Evolutionary conservation across 2,797 vertebrate species (phyloP).

Genomic region (Hyperoplus immaculatus): DNA sequence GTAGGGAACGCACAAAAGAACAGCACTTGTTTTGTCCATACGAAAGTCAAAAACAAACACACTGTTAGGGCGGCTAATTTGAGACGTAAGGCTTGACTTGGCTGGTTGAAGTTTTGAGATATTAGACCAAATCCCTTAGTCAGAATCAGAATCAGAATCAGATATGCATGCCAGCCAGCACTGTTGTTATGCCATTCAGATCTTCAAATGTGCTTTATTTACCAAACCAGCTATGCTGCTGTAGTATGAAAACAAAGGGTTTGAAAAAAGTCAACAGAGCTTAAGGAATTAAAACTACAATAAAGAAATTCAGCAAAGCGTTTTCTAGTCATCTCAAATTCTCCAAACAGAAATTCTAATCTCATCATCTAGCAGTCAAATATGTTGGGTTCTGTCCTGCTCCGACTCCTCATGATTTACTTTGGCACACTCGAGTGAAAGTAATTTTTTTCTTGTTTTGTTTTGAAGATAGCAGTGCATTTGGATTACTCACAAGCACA

Average conservation of each 20-base stretch:
- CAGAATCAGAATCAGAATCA: not conserved
- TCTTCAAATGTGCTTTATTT: constrained; percentile 22
- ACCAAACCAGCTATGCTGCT: constrained; percentile 20
- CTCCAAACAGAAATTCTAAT: constrained; percentile 19
- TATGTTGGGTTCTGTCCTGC: not conserved
- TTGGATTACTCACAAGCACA: constrained; percentile 8
- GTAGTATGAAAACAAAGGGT: not conserved
- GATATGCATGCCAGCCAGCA: constrained; percentile 18
- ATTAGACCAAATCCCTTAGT: constrained; percentile 26
- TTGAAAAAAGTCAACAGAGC: not conserved
- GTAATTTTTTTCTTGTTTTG: not conserved
- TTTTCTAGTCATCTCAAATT: not conserved
- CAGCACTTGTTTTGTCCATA: constrained; percentile 10
- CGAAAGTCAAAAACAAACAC: constrained; percentile 14
- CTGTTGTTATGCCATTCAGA: constrained; percentile 9
- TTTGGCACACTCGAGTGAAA: constrained; percentile 6
- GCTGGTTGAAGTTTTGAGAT: constrained; percentile 26
- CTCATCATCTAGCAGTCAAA: not conserved
- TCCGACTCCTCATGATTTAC: not conserved
- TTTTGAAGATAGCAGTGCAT: not conserved
- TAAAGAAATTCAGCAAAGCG: not conserved
- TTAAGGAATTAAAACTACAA: not conserved
- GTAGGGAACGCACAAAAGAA: constrained; percentile 4
- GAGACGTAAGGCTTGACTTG: constrained; percentile 5
- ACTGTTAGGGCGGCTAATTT: constrained; percentile 7